Evolutionary conservation across 2,888 invertebrate species (phyloP).

Genomic region (Perithous albicinctus): DNA sequence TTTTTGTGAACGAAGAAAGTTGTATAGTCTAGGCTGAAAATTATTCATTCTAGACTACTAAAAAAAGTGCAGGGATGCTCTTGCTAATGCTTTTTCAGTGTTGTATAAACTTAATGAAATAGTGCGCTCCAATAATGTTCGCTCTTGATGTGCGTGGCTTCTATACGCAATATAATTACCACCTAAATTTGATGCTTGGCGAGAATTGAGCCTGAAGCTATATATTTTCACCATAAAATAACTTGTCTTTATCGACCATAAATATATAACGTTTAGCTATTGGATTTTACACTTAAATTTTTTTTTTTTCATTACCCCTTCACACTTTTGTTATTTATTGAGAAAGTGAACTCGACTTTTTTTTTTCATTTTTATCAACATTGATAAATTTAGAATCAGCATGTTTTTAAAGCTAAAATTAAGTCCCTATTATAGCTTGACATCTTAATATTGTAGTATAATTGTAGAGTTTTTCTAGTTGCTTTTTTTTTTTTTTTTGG

Average conservation of each 20-base stretch:
- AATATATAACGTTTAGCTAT: neutral
- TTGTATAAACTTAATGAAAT: slow-evolving; percentile 30
- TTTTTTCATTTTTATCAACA: too few relatives aligned
- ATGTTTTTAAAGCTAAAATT: too few relatives aligned
- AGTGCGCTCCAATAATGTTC: neutral
- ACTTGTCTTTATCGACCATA: neutral
- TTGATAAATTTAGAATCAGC: too few relatives aligned
- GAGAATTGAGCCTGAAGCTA: slow-evolving; percentile 7
- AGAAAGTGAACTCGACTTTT: too few relatives aligned
- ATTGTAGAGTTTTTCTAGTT: too few relatives aligned
- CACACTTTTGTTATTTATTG: too few relatives aligned
- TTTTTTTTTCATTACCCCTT: neutral
- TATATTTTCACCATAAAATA: slow-evolving; percentile 4
- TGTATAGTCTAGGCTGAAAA: neutral
- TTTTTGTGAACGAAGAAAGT: slow-evolving; percentile 51
- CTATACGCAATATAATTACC: slow-evolving; percentile 35
- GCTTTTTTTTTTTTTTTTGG: too few relatives aligned
- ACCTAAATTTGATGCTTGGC: slow-evolving; percentile 11
- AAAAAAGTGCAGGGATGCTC: neutral
- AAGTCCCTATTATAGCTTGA: too few relatives aligned
- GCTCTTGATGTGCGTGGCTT: neutral
- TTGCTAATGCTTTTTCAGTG: slow-evolving; percentile 17
- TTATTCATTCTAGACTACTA: slow-evolving; percentile 24
- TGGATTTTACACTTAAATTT: too few relatives aligned
- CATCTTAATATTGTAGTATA: too few relatives aligned